Evolutionary conservation across 2,888 invertebrate species (phyloP).

Genomic region (Andrena haemorrhoa): DNA sequence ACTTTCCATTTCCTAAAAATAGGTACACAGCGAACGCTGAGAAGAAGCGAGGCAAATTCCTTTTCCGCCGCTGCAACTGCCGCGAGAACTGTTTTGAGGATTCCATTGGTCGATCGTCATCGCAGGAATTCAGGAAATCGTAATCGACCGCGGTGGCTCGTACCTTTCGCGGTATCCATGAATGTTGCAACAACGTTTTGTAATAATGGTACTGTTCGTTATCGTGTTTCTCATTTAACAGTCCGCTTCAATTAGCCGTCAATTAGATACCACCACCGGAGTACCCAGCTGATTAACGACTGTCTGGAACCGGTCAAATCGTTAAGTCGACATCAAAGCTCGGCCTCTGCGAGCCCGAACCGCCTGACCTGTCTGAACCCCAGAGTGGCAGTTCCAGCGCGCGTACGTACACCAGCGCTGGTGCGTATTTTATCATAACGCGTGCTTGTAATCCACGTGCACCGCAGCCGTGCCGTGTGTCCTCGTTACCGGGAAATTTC

Average conservation of each 20-base stretch:
- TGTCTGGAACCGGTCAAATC: slow-evolving; percentile 73
- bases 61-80: neutral
- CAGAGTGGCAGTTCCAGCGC: slow-evolving; percentile 31
- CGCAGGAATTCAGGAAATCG: slow-evolving; percentile 42
- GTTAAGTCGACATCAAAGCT: slow-evolving; percentile 69
- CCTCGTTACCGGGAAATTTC: slow-evolving; percentile 56
- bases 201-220: slow-evolving; percentile 68
- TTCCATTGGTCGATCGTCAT: slow-evolving; percentile 31
- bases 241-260: slow-evolving; percentile 74
- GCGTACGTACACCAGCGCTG: slow-evolving; percentile 34
- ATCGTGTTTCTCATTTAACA: slow-evolving; percentile 74
- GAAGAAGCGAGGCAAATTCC: neutral
- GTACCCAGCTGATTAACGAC: slow-evolving; percentile 70
- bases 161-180: slow-evolving; percentile 53
- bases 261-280: slow-evolving; percentile 72
- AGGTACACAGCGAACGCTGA: neutral
- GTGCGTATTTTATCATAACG: slow-evolving; percentile 54
- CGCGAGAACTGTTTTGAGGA: slow-evolving; percentile 16
- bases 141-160: slow-evolving; percentile 50
- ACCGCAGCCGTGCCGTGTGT: slow-evolving; percentile 23
- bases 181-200: slow-evolving; percentile 68
- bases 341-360: slow-evolving; percentile 26
- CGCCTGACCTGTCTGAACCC: slow-evolving; percentile 65
- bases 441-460: slow-evolving; percentile 17
- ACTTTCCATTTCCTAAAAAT: slow-evolving; percentile 7